Conservation (phyloP, 2,797 vertebrate genomes). For the Megaceryle alcyon region DNA sequence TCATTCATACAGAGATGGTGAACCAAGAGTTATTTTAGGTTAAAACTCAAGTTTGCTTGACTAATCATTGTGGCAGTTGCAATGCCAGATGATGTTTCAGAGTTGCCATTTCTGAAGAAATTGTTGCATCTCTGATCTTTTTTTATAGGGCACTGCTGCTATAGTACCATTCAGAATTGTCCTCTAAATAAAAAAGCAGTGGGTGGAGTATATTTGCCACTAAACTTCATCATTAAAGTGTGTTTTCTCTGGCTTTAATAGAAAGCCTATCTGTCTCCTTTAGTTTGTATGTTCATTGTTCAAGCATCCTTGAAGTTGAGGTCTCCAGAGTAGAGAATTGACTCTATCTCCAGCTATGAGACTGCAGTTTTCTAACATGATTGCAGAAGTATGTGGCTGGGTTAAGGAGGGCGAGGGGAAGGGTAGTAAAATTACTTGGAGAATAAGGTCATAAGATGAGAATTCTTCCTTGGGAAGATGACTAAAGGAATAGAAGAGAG, state of each 20-base stretch:
- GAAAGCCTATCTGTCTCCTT: neutral
- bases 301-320: neutral
- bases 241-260: neutral
- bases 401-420: neutral
- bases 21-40: neutral
- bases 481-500: neutral
- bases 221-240: neutral
- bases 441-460: neutral
- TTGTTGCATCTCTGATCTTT: neutral
- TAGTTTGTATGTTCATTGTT: fast-evolving
- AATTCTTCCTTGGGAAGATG: neutral
- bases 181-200: neutral
- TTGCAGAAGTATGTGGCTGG: neutral
- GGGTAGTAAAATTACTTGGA: neutral
- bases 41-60: neutral
- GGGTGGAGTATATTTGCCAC: neutral
- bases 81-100: neutral
- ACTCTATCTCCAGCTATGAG: neutral
- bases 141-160: neutral
- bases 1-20: fast-evolving
- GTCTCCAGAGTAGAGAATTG: neutral
- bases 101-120: neutral
- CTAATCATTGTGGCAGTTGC: neutral
- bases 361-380: neutral
- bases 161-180: neutral